Evolutionary conservation across 2,113 vertebrate species (phyloP).

Genomic region (Tenebrosternarchus preto): DNA sequence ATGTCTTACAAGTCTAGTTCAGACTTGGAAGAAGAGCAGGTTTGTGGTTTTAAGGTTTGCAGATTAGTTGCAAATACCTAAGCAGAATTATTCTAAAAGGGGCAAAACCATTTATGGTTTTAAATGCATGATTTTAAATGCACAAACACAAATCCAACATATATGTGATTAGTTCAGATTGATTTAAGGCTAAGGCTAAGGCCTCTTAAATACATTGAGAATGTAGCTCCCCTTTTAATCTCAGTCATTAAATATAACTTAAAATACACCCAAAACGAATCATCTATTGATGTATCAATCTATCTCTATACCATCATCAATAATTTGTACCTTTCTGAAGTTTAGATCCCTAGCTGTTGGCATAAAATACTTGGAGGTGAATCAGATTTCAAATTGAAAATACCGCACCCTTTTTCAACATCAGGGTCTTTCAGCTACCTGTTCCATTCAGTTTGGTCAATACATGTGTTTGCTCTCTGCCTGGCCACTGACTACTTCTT

Average conservation of each 20-base stretch:
- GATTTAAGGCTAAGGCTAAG: too few species aligned
- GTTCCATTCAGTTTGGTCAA: conserved; percentile 25
- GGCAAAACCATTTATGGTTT: background rate
- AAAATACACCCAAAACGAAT: too few species aligned
- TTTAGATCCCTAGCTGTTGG: conserved; percentile 5
- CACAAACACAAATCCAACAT: background rate
- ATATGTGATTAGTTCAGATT: too few species aligned
- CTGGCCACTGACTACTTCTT: conserved; percentile 42
- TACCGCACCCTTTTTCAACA: background rate
- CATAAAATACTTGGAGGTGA: background rate
- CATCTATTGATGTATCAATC: too few species aligned
- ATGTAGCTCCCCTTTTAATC: too few species aligned
- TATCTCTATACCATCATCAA: background rate
- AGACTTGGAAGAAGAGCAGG: background rate
- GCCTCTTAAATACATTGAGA: too few species aligned
- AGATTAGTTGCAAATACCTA: conserved; percentile 18
- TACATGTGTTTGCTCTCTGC: conserved; percentile 50
- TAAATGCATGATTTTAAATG: too few species aligned
- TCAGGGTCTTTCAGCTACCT: conserved; percentile 40
- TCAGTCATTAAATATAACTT: too few species aligned
- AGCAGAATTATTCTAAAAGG: conserved; percentile 12
- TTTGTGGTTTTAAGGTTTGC: conserved; percentile 35
- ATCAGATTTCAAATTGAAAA: conserved; percentile 25
- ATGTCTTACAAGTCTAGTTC: conserved; percentile 2
- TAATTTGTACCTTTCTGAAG: background rate